These are phyloP conservation scores for Eupeodes corollae DNA, from an alignment of 1,140 invertebrate genomes.

Conservation along the genomic window DNA sequence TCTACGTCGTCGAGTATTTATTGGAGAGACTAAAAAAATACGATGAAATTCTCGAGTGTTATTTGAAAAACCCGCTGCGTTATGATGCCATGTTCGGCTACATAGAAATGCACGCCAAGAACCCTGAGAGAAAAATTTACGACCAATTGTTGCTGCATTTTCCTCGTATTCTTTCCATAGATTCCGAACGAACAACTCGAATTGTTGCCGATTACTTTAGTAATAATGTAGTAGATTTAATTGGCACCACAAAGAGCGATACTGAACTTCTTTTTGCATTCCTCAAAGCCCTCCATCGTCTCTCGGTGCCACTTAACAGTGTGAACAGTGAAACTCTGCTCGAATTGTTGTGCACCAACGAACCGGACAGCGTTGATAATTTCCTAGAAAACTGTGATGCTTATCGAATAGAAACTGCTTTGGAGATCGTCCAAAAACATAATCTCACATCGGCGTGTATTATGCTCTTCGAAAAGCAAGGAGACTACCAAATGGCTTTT, in stretches of 20 bases:
- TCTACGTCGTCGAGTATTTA: conserved; percentile 39
- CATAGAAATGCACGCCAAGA: conserved; percentile 54
- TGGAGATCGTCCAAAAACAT: conserved; percentile 36
- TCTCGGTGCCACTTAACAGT: conserved; percentile 41
- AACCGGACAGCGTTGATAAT: conserved; percentile 17
- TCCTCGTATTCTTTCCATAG: conserved; percentile 32
- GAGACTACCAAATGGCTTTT: conserved; percentile 39
- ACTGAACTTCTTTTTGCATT: conserved; percentile 46
- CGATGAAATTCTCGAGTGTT: conserved; percentile 39
- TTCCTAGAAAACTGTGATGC: conserved; percentile 22
- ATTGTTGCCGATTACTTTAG: conserved; percentile 42
- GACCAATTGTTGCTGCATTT: conserved; percentile 40
- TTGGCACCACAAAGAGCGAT: conserved; percentile 36
- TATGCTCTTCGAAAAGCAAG: conserved; percentile 39
- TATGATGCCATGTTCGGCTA: conserved; percentile 64
- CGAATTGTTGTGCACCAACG: conserved; percentile 55
- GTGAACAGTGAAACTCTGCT: conserved; percentile 51
- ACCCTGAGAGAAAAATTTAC: conserved; percentile 36
- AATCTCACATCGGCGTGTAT: conserved; percentile 35
- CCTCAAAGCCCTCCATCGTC: conserved; percentile 49
- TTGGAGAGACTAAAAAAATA: conserved; percentile 38
- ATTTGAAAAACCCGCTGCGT: conserved; percentile 43
- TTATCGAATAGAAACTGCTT: conserved; percentile 34
- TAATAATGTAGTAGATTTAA: conserved; percentile 29
- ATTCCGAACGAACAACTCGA: conserved; percentile 41